These are phyloP conservation scores for Aspidiotus rigidus DNA, from an alignment of 2,888 invertebrate species.

Conservation along the genomic window DNA sequence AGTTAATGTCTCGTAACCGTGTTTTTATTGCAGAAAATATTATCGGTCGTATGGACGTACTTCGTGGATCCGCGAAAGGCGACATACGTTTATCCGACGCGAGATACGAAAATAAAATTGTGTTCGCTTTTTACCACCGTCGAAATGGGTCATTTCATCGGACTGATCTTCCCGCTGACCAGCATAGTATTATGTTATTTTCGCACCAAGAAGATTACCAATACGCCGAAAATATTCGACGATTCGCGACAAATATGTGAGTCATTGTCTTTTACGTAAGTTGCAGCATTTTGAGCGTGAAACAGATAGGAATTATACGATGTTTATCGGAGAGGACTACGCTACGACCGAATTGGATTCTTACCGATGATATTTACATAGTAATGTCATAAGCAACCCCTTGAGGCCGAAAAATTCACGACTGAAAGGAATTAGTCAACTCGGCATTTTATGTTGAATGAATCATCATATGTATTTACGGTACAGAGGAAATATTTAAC, in stretches of 20 bases:
- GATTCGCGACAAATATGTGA: slow-evolving; percentile 93
- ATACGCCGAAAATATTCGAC: slow-evolving; percentile 97
- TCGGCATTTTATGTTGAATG: too few relatives aligned
- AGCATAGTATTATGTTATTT: slow-evolving; percentile 48
- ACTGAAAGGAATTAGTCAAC: too few relatives aligned
- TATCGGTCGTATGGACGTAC: slow-evolving; percentile 25
- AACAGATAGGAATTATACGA: too few relatives aligned
- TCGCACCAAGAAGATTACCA: slow-evolving; percentile 54
- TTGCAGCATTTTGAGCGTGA: too few relatives aligned
- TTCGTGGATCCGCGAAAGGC: slow-evolving; percentile 20
- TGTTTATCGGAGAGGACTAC: too few relatives aligned
- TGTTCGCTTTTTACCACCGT: slow-evolving; percentile 25
- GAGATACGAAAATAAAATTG: slow-evolving; percentile 27
- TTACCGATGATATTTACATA: too few relatives aligned
- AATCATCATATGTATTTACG: too few relatives aligned
- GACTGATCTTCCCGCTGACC: slow-evolving; percentile 18
- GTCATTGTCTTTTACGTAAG: slow-evolving; percentile 39
- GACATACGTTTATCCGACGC: slow-evolving; percentile 6
- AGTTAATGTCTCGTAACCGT: neutral
- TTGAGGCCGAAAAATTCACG: too few relatives aligned
- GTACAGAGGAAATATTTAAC: too few relatives aligned
- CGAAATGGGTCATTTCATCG: slow-evolving; percentile 26
- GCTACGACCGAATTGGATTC: too few relatives aligned
- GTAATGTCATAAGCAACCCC: too few relatives aligned
- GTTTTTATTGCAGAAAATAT: slow-evolving; percentile 18